Conservation (phyloP, 2,888 invertebrate genomes). For the Callinectes sapidus region DNA sequence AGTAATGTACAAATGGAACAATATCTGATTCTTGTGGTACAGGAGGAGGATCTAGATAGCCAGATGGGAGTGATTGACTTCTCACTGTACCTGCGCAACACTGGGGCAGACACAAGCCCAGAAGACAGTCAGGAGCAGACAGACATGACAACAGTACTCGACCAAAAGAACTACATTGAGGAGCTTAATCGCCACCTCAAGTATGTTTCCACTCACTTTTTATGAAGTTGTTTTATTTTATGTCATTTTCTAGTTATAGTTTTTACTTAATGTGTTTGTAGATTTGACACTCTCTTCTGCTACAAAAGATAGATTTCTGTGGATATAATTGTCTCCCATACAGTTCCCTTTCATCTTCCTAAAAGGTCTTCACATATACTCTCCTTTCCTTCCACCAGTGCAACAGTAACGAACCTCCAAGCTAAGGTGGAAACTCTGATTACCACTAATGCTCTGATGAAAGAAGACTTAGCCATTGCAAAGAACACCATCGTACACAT, state of each 20-base stretch:
- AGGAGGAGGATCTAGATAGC: conserved; percentile 94
- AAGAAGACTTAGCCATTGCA: conserved; percentile 94
- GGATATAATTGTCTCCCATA: no score
- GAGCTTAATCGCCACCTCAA: conserved; percentile 97
- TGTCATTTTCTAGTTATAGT: background rate
- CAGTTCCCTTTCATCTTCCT: background rate
- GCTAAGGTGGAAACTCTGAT: conserved; percentile 93
- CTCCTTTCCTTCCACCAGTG: conserved; percentile 80
- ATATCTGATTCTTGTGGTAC: background rate
- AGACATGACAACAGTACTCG: conserved; percentile 94
- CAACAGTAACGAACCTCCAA: conserved; percentile 95
- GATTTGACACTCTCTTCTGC: background rate
- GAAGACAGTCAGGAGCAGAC: conserved; percentile 76
- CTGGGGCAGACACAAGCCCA: conserved; percentile 78
- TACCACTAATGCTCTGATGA: conserved; percentile 96
- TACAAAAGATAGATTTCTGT: no score
- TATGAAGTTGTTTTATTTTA: background rate
- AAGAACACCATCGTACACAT: conserved; percentile 89
- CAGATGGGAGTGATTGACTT: conserved; percentile 98
- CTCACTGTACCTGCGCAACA: conserved; percentile 91
- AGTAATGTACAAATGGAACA: background rate
- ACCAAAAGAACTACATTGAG: conserved; percentile 99
- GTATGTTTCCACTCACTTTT: conserved; percentile 79
- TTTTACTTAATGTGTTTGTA: background rate
- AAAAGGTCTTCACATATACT: background rate